Evolutionary conservation across 1,140 invertebrate genomes (phyloP).

Genomic region (Triops longicaudatus): DNA sequence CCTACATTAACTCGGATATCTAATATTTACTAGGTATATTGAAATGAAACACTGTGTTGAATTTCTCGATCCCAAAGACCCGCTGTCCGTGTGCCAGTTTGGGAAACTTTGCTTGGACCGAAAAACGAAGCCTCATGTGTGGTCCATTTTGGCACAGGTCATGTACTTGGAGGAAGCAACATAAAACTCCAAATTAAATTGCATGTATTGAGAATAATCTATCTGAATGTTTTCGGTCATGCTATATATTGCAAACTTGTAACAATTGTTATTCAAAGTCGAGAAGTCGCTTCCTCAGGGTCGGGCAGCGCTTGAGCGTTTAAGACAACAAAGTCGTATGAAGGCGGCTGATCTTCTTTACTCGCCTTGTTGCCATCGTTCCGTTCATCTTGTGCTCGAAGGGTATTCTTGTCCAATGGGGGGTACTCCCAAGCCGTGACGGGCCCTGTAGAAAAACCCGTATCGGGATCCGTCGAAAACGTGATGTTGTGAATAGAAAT

Average conservation of each 20-base stretch:
- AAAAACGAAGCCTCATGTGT: not conserved
- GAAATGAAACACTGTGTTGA: not conserved
- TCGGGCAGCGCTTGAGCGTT: not conserved
- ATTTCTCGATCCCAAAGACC: not conserved
- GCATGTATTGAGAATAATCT: too few relatives aligned
- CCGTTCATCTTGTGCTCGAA: not conserved
- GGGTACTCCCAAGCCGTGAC: constrained; percentile 27
- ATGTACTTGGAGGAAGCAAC: not conserved
- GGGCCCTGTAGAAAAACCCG: not conserved
- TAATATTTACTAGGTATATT: not conserved
- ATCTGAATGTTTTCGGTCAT: not conserved
- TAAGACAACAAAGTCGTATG: not conserved
- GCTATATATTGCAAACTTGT: not conserved
- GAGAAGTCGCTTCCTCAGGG: not conserved
- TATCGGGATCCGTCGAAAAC: not conserved
- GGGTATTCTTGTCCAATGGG: constrained; percentile 11
- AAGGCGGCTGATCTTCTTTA: not conserved
- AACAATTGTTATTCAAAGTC: not conserved
- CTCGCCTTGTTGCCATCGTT: not conserved
- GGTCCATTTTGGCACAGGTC: not conserved
- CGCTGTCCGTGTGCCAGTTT: not conserved
- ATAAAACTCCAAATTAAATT: not conserved
- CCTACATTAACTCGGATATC: not conserved
- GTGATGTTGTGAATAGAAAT: not conserved
- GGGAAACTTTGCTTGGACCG: not conserved